Evolutionary conservation across 2,888 invertebrate genomes (phyloP).

Genomic region (Chorisops tibialis): DNA sequence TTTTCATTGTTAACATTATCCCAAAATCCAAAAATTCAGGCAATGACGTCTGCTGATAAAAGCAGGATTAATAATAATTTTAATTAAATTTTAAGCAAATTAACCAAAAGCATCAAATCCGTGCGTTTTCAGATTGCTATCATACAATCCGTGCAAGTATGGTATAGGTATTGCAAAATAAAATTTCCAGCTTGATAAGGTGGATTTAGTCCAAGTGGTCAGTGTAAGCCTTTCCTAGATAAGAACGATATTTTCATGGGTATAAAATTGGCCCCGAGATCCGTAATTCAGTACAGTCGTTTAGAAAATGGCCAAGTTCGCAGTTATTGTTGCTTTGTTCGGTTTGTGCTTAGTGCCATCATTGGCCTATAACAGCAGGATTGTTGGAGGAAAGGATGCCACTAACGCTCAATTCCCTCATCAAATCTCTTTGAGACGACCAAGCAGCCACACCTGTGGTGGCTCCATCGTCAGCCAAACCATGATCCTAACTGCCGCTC

Average conservation of each 20-base stretch:
- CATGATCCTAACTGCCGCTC: conserved; percentile 42
- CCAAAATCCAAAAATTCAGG: no score
- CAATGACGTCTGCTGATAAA: no score
- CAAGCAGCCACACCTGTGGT: conserved; percentile 40
- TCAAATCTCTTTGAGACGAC: conserved; percentile 44
- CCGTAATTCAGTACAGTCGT: neutral
- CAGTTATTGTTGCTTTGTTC: neutral
- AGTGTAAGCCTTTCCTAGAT: no score
- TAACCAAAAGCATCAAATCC: no score
- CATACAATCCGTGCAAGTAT: no score
- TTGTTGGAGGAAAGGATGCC: conserved; percentile 45
- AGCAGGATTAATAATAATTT: no score
- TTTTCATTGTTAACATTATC: no score
- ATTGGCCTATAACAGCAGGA: neutral
- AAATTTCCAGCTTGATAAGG: no score
- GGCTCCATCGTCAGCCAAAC: conserved; percentile 38
- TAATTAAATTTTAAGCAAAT: no score
- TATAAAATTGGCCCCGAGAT: neutral
- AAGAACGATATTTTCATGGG: neutral
- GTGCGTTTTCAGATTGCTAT: no score
- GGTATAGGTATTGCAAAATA: no score
- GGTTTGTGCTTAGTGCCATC: conserved; percentile 1
- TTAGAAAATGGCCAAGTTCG: conserved; percentile 8
- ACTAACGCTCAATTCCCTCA: conserved; percentile 44
- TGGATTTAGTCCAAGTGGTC: no score